Evolutionary conservation across 2,113 vertebrate species (phyloP), one percentile per base, ranked within the genome.

Genomic region (Balaenoptera acutorostrata): DNA sequence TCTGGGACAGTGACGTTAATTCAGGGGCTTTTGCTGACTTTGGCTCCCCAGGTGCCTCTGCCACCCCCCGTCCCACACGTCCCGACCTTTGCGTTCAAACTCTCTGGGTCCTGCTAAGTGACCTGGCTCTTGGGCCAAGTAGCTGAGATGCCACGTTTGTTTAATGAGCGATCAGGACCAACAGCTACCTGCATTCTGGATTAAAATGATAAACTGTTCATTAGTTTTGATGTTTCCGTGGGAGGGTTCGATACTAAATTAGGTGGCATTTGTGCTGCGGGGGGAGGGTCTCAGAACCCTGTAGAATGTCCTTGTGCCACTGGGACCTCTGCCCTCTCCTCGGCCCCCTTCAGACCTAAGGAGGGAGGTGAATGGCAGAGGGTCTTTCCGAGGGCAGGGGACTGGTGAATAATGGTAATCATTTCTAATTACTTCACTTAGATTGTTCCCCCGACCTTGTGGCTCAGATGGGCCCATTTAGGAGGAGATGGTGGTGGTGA

Each of bases 331-430:
- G 31, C 20, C 25, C 44, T 52, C 7, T 20, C 27, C 44, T 61
- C 17, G 18, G 63, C 25, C 49, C 29, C 0, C 11, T 39, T 12
- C 15, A 61, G 57, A 1, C 66, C 52, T 15, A 6, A 25, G 59
- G 75, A 27, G 20, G 23, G 6, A 29, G 29, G 55, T 2, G 27
- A 9, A 1, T 14, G 33, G 74, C 3, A 0, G 1, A 1, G 8
- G 44, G 33, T 55, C 91, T 71, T 15, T 39, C 23, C 3, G 64
- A 33, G 87, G 33, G 17, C 23, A 1, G 29, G 39, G 14, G 10
- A 12, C 59, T 44, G 3, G 39, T 5, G 20, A 23, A 0, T 21
- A 31, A n/a, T 10, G 31, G 3, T 2, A 1, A 6, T 31, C 10
- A 5, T 6, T 52, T 85, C 44, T 27, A 49, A 17, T 52, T 52